A percentile compares a stretch with the other conserved stretches of the same genome.
Evolutionary conservation across 2,888 invertebrate genomes (phyloP).

Genomic region (Odontothrips loti): DNA sequence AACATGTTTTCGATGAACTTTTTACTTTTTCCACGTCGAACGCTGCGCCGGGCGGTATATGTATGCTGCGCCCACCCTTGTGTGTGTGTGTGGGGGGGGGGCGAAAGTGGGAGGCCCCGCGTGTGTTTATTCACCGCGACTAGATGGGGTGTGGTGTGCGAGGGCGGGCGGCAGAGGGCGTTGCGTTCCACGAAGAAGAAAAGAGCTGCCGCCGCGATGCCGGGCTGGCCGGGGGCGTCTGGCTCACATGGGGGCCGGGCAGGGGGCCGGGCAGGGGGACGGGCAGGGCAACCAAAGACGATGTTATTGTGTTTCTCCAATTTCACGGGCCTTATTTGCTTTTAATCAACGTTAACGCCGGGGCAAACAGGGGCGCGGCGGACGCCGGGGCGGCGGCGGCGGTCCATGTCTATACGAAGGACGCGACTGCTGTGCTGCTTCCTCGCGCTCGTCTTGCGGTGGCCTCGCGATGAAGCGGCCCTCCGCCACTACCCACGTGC

Average conservation of each 20-base stretch:
- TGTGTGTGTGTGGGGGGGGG: background rate
- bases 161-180: background rate
- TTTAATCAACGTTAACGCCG: slow-evolving; percentile 9
- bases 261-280: no score
- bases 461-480: no score
- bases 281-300: background rate
- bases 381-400: background rate
- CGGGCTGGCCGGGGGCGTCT: no score
- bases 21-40: no score
- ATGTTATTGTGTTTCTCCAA: slow-evolving; percentile 22
- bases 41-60: background rate
- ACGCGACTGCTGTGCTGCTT: no score
- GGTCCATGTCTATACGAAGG: no score
- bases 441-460: no score
- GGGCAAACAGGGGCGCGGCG: background rate
- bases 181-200: background rate
- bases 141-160: background rate
- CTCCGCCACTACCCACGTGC: no score
- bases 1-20: no score
- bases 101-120: background rate
- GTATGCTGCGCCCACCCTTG: background rate
- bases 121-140: background rate
- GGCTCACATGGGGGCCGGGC: no score
- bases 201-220: background rate
- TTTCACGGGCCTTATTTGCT: slow-evolving; percentile 13